These are phyloP conservation scores for Epiblema foenella DNA, from an alignment of 2,888 invertebrate genomes.

Conservation along the genomic window DNA sequence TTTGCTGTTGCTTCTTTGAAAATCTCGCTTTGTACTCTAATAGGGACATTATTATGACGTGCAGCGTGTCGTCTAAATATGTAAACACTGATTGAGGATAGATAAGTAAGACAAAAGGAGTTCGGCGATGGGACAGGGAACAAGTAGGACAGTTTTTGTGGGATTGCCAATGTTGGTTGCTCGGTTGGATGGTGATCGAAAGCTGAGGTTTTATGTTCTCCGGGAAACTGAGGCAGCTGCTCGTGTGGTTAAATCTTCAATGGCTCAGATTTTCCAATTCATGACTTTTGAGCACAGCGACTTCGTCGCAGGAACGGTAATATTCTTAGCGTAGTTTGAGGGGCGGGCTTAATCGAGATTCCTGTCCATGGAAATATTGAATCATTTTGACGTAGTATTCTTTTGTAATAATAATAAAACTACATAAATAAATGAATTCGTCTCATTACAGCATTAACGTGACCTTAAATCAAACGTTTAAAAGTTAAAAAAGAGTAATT, in stretches of 20 bases:
- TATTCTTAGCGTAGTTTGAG: not conserved
- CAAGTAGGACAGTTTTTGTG: constrained; percentile 63
- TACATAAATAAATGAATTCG: no score
- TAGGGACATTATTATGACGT: constrained; percentile 85
- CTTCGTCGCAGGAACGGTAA: constrained; percentile 1
- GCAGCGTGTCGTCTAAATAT: constrained; percentile 76
- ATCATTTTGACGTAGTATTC: not conserved
- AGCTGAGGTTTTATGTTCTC: constrained; percentile 29
- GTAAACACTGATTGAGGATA: constrained; percentile 82
- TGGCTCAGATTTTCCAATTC: constrained; percentile 40
- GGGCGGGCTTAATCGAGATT: not conserved
- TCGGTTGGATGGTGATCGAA: constrained; percentile 23
- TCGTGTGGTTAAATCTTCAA: constrained; percentile 37
- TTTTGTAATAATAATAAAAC: no score
- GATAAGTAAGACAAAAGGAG: constrained; percentile 81
- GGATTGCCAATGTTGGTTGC: constrained; percentile 49
- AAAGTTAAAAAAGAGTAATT: no score
- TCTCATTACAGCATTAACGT: no score
- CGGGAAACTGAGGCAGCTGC: constrained; percentile 36
- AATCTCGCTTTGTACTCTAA: constrained; percentile 80
- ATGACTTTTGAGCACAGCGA: constrained; percentile 29
- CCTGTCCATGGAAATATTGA: not conserved
- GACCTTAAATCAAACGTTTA: no score
- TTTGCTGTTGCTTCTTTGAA: constrained; percentile 80
- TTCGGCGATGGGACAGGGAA: constrained; percentile 59